Conservation (phyloP, 1,140 invertebrate genomes). For the Liolophura sinensis region DNA sequence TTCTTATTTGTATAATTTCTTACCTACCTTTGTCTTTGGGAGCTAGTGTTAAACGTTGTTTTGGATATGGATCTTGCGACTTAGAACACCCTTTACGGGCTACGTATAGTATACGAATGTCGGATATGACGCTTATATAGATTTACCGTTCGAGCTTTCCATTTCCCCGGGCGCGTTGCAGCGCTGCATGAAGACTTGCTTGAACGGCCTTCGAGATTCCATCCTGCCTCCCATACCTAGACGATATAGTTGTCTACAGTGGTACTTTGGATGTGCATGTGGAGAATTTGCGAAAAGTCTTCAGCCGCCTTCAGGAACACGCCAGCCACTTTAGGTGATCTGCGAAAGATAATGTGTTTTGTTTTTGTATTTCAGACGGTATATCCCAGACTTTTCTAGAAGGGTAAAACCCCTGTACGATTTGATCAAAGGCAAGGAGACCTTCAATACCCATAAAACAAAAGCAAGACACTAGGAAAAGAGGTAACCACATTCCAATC, state of each 20-base stretch:
- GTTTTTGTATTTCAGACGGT: slow-evolving; percentile 52
- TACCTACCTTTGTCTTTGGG: too few relatives aligned
- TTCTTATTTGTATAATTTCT: too few relatives aligned
- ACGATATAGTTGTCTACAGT: slow-evolving; percentile 26
- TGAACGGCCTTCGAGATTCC: slow-evolving; percentile 10
- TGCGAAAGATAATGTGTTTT: slow-evolving; percentile 60
- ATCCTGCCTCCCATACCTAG: slow-evolving; percentile 22
- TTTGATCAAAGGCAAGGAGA: slow-evolving; percentile 28
- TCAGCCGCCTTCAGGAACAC: slow-evolving; percentile 41
- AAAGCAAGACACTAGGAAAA: not conserved
- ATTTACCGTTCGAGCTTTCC: slow-evolving; percentile 27
- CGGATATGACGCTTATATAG: too few relatives aligned
- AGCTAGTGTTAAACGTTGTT: too few relatives aligned
- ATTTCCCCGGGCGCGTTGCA: slow-evolving; percentile 23
- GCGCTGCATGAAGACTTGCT: slow-evolving; percentile 21
- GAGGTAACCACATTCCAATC: slow-evolving; percentile 8
- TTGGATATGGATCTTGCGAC: too few relatives aligned
- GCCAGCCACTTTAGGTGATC: slow-evolving; percentile 44
- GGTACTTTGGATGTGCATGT: slow-evolving; percentile 14
- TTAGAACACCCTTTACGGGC: too few relatives aligned
- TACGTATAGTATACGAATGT: too few relatives aligned
- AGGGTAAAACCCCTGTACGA: slow-evolving; percentile 17
- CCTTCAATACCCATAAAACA: too few relatives aligned
- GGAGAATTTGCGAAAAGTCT: slow-evolving; percentile 43
- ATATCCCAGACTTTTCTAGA: slow-evolving; percentile 51